phyloP scores from a whole-genome alignment of 2,888 invertebrate genomes.

The Hybos culiciformis region DNA sequence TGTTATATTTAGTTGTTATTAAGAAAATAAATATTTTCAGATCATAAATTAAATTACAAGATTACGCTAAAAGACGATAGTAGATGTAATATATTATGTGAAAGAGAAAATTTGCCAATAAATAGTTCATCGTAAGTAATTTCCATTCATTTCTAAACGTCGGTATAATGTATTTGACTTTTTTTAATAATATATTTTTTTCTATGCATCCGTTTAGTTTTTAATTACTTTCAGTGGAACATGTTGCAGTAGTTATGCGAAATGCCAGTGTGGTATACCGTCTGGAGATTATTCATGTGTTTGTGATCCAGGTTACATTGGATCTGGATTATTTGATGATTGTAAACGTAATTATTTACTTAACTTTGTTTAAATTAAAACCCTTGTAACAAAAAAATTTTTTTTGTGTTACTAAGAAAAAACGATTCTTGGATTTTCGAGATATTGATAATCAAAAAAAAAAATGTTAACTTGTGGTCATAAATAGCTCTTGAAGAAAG shows the following conservation, averaged over 20 bases:
- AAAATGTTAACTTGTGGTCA: too few relatives aligned
- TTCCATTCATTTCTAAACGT: too few relatives aligned
- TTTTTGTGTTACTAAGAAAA: too few relatives aligned
- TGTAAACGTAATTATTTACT: conserved; percentile 45
- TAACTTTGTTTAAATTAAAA: too few relatives aligned
- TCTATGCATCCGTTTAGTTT: too few relatives aligned
- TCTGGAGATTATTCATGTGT: conserved; percentile 56
- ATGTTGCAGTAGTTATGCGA: conserved; percentile 48
- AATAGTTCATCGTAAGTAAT: conserved; percentile 4
- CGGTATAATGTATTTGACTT: background rate
- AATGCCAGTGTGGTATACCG: conserved; percentile 51
- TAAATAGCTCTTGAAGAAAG: too few relatives aligned
- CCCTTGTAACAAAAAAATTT: too few relatives aligned
- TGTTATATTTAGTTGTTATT: too few relatives aligned
- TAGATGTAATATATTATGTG: conserved; percentile 43
- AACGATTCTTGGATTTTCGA: too few relatives aligned
- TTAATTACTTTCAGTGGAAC: conserved; percentile 12
- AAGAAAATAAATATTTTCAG: too few relatives aligned
- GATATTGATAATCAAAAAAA: too few relatives aligned
- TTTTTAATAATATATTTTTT: background rate
- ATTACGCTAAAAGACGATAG: conserved; percentile 36
- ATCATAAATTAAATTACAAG: conserved; percentile 47
- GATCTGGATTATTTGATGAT: conserved; percentile 44
- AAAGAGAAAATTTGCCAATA: conserved; percentile 14
- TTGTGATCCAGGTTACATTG: conserved; percentile 50